Evolutionary conservation across 2,797 vertebrate species (phyloP), one percentile per base, ranked within the genome.

Genomic region (Pipistrellus pipistrellus): DNA sequence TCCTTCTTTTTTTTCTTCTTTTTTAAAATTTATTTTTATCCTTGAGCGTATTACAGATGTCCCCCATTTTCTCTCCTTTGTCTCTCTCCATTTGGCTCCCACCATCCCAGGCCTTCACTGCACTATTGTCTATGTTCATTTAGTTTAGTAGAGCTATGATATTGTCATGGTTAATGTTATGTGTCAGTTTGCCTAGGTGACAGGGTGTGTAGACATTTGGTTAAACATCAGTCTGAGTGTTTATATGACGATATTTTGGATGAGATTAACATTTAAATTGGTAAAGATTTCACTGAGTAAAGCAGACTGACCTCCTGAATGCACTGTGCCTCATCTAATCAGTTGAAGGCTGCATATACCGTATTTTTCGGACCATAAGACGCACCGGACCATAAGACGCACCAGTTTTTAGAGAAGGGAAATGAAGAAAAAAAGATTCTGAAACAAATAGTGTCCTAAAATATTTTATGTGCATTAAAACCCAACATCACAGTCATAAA

Each of bases 1-100:
- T 78, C 21, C 12, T 89, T 88, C 27, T 80, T 80, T 95, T 88
- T 88, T 38, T 38, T 38, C 38, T 91, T 64, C 71, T 83, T 66
- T 66, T 66, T n/a, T 66, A 32, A 9, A 66, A 66, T 32, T 66
- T 32, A 66, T 66, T 66, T 66, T 32, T 66, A 32, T 66, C n/a
- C 14, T 66, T 17, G 30, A 66, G 30, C 18, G 15, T 66, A 66
- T 66, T 66, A 32, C 30, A 66, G 30, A n/a, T 66, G 30, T 32
- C 8, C 15, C n/a, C 62, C 62, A 66, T 66, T 66, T 66, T 66
- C 14, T 14, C 62, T 18, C 13, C n/a, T 66, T 18, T 66, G n/a
- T 14, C 30, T 14, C 30, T n/a, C 62, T 32, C 14, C n/a, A n/a
- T 17, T n/a, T n/a, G 3, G 62, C 15, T 66, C 62, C 30, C 62